Evolutionary conservation across 2,113 vertebrate species (phyloP).

Genomic region (Engystomops pustulosus): DNA sequence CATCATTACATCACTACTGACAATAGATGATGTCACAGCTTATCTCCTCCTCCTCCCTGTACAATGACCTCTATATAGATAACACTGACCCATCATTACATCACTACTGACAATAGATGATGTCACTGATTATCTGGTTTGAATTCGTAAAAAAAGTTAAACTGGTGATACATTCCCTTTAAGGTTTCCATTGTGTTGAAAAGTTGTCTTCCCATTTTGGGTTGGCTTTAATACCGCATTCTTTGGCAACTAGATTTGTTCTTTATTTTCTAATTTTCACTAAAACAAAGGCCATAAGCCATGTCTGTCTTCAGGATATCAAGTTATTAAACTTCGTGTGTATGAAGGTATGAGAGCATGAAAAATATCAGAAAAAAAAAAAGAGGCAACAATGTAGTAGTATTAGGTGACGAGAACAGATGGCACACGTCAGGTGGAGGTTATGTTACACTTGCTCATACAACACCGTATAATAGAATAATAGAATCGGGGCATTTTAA

Average conservation of each 20-base stretch:
- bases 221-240: too few relatives aligned
- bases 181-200: too few relatives aligned
- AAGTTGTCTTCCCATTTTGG: too few relatives aligned
- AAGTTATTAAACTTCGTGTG: neutral
- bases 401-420: neutral
- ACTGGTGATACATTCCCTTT: too few relatives aligned
- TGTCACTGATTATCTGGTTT: too few relatives aligned
- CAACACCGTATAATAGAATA: neutral
- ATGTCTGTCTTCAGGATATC: neutral
- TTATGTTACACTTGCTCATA: neutral
- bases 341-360: neutral
- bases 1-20: too few relatives aligned
- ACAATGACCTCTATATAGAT: too few relatives aligned
- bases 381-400: neutral
- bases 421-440: neutral
- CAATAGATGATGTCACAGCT: too few relatives aligned
- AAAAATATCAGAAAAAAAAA: neutral
- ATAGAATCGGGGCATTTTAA: neutral
- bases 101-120: too few relatives aligned
- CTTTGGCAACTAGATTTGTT: neutral
- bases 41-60: too few relatives aligned
- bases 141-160: too few relatives aligned
- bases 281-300: neutral
- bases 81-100: too few relatives aligned
- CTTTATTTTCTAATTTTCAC: neutral